Conservation (phyloP, 2,888 invertebrate genomes). For the Sinhomidia bicolor region DNA sequence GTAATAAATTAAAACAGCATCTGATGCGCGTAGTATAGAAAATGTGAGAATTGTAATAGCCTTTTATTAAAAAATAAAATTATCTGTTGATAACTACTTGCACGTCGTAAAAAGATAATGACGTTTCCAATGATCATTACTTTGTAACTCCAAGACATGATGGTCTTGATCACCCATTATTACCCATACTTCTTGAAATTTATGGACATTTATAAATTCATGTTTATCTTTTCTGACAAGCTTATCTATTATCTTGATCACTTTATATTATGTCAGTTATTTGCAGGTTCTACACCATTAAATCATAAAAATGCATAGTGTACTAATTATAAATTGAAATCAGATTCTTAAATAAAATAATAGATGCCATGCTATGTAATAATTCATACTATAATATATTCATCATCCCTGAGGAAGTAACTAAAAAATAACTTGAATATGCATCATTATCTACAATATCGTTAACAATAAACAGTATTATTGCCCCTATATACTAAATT, state of each 20-base stretch:
- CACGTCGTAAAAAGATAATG: not conserved
- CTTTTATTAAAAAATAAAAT: conserved; percentile 41
- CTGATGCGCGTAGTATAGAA: not conserved
- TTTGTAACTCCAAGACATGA: not conserved
- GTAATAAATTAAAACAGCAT: too few species aligned
- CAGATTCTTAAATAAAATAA: not conserved
- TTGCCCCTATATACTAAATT: too few species aligned
- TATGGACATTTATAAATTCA: too few species aligned
- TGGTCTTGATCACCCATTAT: not conserved
- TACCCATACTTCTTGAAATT: too few species aligned
- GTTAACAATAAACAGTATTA: too few species aligned
- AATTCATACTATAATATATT: too few species aligned
- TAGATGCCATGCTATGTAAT: too few species aligned
- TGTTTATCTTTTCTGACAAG: not conserved
- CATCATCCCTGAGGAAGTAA: not conserved
- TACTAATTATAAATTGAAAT: not conserved
- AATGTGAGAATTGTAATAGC: conserved; percentile 34
- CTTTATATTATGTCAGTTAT: not conserved
- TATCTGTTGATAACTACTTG: conserved; percentile 6
- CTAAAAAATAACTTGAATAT: not conserved
- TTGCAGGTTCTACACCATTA: not conserved
- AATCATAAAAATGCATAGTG: not conserved
- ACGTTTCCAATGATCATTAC: not conserved
- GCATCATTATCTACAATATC: too few species aligned
- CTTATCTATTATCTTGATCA: not conserved